Conservation (phyloP, 2,888 invertebrate species). For the Ormyrus rosae region DNA sequence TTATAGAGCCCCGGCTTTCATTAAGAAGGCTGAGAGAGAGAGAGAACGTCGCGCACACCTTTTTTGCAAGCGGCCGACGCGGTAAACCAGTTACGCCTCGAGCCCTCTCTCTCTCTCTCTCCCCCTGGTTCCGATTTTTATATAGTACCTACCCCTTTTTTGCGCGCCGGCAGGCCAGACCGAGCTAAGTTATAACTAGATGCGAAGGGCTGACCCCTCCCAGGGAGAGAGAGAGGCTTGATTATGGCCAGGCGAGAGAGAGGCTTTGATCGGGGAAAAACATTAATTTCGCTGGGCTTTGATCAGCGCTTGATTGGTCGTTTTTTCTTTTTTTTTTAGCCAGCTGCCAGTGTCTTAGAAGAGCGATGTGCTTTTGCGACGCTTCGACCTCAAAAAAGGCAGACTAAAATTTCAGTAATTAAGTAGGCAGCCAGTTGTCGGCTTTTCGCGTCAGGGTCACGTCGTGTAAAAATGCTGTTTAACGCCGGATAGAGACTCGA, state of each 20-base stretch:
- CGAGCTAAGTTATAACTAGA: slow-evolving; percentile 35
- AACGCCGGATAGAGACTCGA: neutral
- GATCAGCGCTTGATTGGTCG: slow-evolving; percentile 33
- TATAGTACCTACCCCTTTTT: slow-evolving; percentile 15
- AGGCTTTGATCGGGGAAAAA: slow-evolving; percentile 22
- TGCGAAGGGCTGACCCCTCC: neutral
- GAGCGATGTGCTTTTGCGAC: no score
- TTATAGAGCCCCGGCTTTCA: slow-evolving; percentile 47
- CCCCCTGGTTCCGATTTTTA: slow-evolving; percentile 38
- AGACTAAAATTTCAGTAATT: neutral
- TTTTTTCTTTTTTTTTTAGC: slow-evolving; percentile 1
- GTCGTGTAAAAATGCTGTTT: neutral
- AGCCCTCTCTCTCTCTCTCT: neutral
- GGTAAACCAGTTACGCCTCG: slow-evolving; percentile 41
- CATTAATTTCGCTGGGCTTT: slow-evolving; percentile 52
- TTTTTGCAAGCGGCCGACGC: slow-evolving; percentile 5
- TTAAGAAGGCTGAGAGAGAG: slow-evolving; percentile 12
- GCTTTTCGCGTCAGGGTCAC: neutral
- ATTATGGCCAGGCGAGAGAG: slow-evolving; percentile 5
- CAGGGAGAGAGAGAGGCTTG: neutral
- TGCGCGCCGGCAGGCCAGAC: neutral
- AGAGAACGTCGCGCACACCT: slow-evolving; percentile 13
- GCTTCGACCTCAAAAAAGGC: neutral
- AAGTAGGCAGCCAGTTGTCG: neutral
- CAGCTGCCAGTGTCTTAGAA: no score